These are phyloP conservation scores for Diachasmimorpha longicaudata DNA, from an alignment of 1,140 invertebrate species.

Conservation along the genomic window DNA sequence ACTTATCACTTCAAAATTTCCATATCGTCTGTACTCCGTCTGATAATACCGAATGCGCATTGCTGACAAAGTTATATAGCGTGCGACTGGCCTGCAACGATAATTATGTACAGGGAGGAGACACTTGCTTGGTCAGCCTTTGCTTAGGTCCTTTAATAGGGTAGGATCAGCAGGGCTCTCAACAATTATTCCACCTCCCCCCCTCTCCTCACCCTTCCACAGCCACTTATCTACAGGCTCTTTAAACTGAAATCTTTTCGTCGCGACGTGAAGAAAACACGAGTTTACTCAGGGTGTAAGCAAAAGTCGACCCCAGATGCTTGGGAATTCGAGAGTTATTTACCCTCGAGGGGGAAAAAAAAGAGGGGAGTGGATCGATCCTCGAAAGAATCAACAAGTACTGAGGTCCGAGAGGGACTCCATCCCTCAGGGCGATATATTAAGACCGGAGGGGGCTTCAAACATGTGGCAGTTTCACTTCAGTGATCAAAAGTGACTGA, in stretches of 20 bases:
- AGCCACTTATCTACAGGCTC: background rate
- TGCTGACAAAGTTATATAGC: slow-evolving; percentile 29
- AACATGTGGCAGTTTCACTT: no score
- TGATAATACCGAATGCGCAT: slow-evolving; percentile 33
- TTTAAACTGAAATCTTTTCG: background rate
- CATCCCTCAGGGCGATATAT: background rate
- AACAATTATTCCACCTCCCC: background rate
- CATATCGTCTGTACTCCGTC: slow-evolving; percentile 11
- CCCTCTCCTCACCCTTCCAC: no score
- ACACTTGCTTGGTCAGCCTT: slow-evolving; percentile 35
- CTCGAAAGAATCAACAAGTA: slow-evolving; percentile 58
- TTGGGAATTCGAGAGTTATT: background rate
- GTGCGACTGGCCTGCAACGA: background rate
- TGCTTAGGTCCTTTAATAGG: slow-evolving; percentile 35
- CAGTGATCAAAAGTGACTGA: no score
- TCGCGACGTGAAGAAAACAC: background rate
- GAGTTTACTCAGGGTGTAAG: background rate
- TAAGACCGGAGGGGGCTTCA: no score
- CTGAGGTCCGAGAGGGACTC: slow-evolving; percentile 12
- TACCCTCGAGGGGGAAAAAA: background rate
- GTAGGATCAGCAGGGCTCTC: slow-evolving; percentile 23
- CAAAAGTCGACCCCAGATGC: background rate
- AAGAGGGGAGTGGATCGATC: slow-evolving; percentile 29
- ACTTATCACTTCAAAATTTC: background rate
- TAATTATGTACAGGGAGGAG: slow-evolving; percentile 27